Base-by-base conservation (phyloP, 37 sponge, comb jelly and placozoan genomes). In the Halisarca cf. caerulea region DNA sequence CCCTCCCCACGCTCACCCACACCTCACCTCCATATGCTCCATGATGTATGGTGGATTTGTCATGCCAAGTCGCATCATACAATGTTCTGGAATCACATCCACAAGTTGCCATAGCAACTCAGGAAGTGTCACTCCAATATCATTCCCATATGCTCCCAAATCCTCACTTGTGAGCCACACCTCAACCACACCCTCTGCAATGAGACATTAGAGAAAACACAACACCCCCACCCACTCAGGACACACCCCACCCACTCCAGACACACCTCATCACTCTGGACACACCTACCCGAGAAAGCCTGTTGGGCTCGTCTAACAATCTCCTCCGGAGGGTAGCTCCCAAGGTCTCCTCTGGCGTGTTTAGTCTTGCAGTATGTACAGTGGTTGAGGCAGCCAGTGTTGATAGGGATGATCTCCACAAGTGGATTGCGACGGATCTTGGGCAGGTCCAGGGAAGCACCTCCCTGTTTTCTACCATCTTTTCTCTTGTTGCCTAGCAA, bases 281-380 rank as follows among this genome's bases (percentile, higher is more conserved):
- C 43, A n/a, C n/a, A 30, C 60, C 66, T 33, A 92, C 95, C 97
- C 59, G 70, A 79, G 79, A 98, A 98, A 0, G 94, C 90, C 66
- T 95, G 93, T 55, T 71, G 57, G 35, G 96, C 96, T 77, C 98
- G 39, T 8, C 44, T 28, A 51, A 98, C 88, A 5, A 98, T 93
- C 79, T 95, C 91, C 66, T 86, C 89, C 1, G 91, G 91, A 23
- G 86, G 92, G 79, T 98, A 98, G 81, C 98, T 98, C 2, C 88
- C 96, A 61, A 98, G 90, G 34, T 93, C 90, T 15, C 98, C 98
- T 60, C 98, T 72, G 24, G 98, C 92, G 53, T 95, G 98, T 78
- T 98, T 98, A 11, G 98, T 98, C 90, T 98, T 98, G 80, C 98
- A 98, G 85, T 98, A 98, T 0, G 98, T 98, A 68, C 98, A 98